These are phyloP conservation scores for Nothoprocta perdicaria DNA, from an alignment of 2,113 vertebrate species.

Conservation along the genomic window DNA sequence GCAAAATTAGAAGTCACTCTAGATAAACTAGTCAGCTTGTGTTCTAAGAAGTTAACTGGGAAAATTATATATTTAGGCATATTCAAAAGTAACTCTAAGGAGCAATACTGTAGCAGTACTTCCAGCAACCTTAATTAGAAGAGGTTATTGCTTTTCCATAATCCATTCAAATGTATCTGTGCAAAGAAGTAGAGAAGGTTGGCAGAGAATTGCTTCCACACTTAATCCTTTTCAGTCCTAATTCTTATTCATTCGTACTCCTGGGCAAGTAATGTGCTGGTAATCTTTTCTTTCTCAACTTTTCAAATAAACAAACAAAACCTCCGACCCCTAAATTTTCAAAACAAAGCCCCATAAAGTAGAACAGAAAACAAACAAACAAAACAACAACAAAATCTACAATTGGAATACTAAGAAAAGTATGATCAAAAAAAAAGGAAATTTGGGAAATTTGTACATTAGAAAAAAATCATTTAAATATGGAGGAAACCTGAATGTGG, in stretches of 20 bases:
- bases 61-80: not conserved
- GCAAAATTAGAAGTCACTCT: not conserved
- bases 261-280: not conserved
- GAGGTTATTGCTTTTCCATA: not conserved
- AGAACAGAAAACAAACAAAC: not conserved
- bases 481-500: not conserved
- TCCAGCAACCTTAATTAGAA: not conserved
- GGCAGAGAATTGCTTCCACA: not conserved
- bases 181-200: not conserved
- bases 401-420: not conserved
- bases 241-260: not conserved
- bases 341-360: not conserved
- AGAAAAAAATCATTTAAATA: not conserved
- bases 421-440: accelerated
- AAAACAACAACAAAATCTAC: not conserved
- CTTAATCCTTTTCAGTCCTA: not conserved
- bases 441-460: not conserved
- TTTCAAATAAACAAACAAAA: not conserved
- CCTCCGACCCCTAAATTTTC: not conserved
- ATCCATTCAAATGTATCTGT: constrained; percentile 1
- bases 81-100: not conserved
- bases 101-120: not conserved
- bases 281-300: not conserved
- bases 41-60: not conserved
- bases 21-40: not conserved